Evolutionary conservation across 2,113 vertebrate species (phyloP), one percentile per base, ranked within the genome.

Genomic region (Nycticebus coucang): DNA sequence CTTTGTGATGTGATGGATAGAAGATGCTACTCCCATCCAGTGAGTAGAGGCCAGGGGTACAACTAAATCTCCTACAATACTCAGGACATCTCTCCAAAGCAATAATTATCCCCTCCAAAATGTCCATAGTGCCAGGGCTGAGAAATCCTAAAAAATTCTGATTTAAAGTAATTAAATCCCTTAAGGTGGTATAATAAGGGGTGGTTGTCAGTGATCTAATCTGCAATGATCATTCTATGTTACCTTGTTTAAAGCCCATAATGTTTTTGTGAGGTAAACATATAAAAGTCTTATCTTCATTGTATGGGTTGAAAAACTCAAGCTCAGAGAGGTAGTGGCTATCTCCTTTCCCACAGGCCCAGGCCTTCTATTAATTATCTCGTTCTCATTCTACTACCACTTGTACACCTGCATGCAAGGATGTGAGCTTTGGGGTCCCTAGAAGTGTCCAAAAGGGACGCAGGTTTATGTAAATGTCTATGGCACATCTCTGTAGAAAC

Each of bases 111-210:
- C 18, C 15, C 41, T 66, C 53, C 50, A 26, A 37, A 37, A 77
- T 86, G 37, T 86, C 69, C 82, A 0, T 55, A 45, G 50, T 45
- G 5, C 21, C 8, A 18, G 59, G 35, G 9, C 17, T 87, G 71
- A 41, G 55, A 78, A 72, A 41, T 45, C 28, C 13, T 94, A 93
- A 97, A 97, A 97, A 96, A 93, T 94, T 97, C 94, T 96, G 80
- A 97, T 97, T 98, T 97, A 98, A 98, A 98, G 96, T 95, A 97
- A 98, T 98, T 97, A 98, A 98, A 97, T 18, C 50, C 92, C 0
- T 87, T 98, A 96, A 97, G 95, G 90, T 87, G 62, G 91, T 97
- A 77, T 35, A 96, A 97, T 96, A 88, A 95, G 64, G 74, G 78
- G 30, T 45, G 8, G 8, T 64, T 86, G 69, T n/a, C 53, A 89